Evolutionary conservation across 1,140 invertebrate genomes (phyloP), one percentile per base, ranked within the genome.

Genomic region (Orchesella cincta): DNA sequence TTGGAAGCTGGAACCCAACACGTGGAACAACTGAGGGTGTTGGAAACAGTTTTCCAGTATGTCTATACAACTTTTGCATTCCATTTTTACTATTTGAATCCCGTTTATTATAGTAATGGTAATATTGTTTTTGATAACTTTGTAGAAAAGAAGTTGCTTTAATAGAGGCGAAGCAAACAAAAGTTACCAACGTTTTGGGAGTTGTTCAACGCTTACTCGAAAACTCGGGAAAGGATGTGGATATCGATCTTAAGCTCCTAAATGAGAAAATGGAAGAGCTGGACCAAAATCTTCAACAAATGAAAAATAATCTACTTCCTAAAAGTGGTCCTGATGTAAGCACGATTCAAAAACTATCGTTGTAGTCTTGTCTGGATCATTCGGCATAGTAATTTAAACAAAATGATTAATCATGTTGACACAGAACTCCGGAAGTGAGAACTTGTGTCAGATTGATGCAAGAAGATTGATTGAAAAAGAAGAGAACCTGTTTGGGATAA

Each of bases 381-480:
- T n/a, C n/a, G n/a, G n/a, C n/a, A n/a, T n/a, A n/a, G n/a, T n/a
- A n/a, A n/a, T n/a, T n/a, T n/a, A n/a, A n/a, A n/a, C n/a, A n/a
- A n/a, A n/a, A n/a, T n/a, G n/a, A n/a, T n/a, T n/a, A n/a, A n/a
- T n/a, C n/a, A n/a, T n/a, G n/a, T n/a, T n/a, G n/a, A n/a, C n/a
- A n/a, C n/a, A n/a, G n/a, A n/a, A n/a, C n/a, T n/a, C n/a, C n/a
- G n/a, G n/a, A n/a, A n/a, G n/a, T n/a, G n/a, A n/a, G n/a, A n/a
- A n/a, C 31, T n/a, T 79, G 20, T 74, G 35, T 71, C 39, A 79
- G 14, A 12, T 76, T 5, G 73, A 76, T 14, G 76, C 73, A 57
- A 16, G 16, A 8, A 75, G 33, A 28, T 1, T 77, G 1, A 26
- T 79, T 2, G 75, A 71, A 46, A 76, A 77, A 1, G 78, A 79